Evolutionary conservation across 2,888 invertebrate genomes (phyloP).

Genomic region (Heliconius ismenius): DNA sequence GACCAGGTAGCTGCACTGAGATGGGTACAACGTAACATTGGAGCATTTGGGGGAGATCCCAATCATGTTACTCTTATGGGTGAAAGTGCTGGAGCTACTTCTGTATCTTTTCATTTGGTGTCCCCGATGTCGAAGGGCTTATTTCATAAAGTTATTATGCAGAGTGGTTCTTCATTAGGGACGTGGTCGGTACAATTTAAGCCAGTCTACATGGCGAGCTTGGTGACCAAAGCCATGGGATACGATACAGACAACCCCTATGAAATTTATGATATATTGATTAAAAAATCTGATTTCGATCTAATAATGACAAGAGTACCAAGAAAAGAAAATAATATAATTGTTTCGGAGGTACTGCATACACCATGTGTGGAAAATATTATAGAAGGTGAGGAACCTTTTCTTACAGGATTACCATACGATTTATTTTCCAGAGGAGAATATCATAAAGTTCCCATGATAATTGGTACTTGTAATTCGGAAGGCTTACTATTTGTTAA

Average conservation of each 20-base stretch:
- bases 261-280: conserved; percentile 61
- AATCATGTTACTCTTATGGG: conserved; percentile 68
- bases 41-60: conserved; percentile 64
- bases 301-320: conserved; percentile 63
- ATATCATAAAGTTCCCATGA: conserved; percentile 66
- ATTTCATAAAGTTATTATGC: conserved; percentile 68
- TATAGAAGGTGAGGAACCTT: conserved; percentile 66
- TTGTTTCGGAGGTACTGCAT: conserved; percentile 61
- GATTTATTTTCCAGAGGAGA: conserved; percentile 57
- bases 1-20: conserved; percentile 67
- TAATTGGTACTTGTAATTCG: conserved; percentile 60
- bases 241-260: conserved; percentile 57
- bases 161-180: conserved; percentile 67
- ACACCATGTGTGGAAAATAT: conserved; percentile 62
- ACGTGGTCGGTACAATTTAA: conserved; percentile 66
- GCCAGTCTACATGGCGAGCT: conserved; percentile 61
- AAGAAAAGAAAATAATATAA: conserved; percentile 55
- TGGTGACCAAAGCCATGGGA: conserved; percentile 62
- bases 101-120: conserved; percentile 65
- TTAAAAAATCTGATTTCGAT: conserved; percentile 59
- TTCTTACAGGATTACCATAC: conserved; percentile 61
- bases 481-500: conserved; percentile 63
- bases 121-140: conserved; percentile 69
- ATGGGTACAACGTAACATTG: conserved; percentile 65
- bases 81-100: conserved; percentile 68